These are phyloP conservation scores for Melangyna quadrimaculata DNA, from an alignment of 2,888 invertebrate species.

Conservation along the genomic window DNA sequence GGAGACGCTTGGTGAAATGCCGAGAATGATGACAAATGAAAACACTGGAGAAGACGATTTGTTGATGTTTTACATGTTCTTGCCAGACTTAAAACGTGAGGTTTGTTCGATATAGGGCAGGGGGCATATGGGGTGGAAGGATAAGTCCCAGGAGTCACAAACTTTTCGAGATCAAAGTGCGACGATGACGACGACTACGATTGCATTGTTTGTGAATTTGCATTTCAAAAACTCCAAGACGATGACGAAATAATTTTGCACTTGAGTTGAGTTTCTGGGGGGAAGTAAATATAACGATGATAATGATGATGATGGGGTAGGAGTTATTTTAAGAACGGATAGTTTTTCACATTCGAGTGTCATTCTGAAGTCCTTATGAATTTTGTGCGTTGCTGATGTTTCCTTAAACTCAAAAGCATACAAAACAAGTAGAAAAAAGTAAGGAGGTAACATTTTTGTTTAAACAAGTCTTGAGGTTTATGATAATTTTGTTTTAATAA, in stretches of 20 bases:
- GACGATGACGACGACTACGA: neutral
- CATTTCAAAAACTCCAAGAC: conserved; percentile 45
- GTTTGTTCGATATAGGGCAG: too few species aligned
- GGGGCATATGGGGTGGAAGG: neutral
- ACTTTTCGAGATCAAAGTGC: conserved; percentile 8
- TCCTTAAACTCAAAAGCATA: neutral
- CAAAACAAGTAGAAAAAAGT: neutral
- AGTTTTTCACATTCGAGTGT: conserved; percentile 42
- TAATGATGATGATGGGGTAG: neutral
- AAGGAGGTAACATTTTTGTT: conserved; percentile 42
- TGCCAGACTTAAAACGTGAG: neutral
- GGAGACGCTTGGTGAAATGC: neutral
- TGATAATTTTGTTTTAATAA: conserved; percentile 53
- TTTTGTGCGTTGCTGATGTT: conserved; percentile 26
- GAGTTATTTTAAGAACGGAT: neutral
- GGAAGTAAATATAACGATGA: neutral
- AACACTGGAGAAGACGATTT: conserved; percentile 45
- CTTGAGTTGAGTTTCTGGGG: conserved; percentile 19
- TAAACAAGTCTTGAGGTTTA: conserved; percentile 58
- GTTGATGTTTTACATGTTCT: conserved; percentile 66
- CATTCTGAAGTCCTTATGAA: conserved; percentile 46
- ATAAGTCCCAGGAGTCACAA: conserved; percentile 34
- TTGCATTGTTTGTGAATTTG: conserved; percentile 64
- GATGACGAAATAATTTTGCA: conserved; percentile 59
- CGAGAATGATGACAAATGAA: conserved; percentile 20